Base-by-base conservation (phyloP, 2,888 invertebrate genomes). In the Allolobophora icterica region DNA sequence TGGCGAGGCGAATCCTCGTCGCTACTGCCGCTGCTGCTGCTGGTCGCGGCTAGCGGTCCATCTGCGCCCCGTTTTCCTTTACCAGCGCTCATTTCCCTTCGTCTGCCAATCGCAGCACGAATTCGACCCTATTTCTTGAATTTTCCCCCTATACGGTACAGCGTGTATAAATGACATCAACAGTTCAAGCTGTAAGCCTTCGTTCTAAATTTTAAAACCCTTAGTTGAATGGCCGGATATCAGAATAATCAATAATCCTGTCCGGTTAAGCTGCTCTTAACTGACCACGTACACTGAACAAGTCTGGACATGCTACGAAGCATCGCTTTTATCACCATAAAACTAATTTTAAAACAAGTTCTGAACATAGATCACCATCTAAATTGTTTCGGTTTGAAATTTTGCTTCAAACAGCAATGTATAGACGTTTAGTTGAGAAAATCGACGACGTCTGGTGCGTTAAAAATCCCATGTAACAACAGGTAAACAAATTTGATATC, bases 1-100 rank as follows among this genome's bases (percentile, higher is more conserved):
- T 35, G 45, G 40, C 89, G 90, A n/a, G 90, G 91, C 19, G 90
- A 87, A 33, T 91, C 90, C 89, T 92, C 91, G 34, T 92, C 90
- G 42, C 92, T 92, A 34, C 89, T 92, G 40, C 91, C 89, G 89
- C 91, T 87, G 35, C 92, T 91, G 30, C 58, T 71, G 71, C 71
- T 71, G 33, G 90, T 92, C 33, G 91, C 90, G 24, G 89, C 90
- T 35, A 92, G 42, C 19, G 90, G 90, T n/a, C 89, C 91, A 35
- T 87, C 84, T 33, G 91, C 89, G 34, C 89, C 91, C 45, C 90
- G 45, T 89, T 92, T 92, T 21, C 92, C 90, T 71, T 90, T 92
- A 42, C 91, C 87, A 24, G 58, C 71, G 35, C 38, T 34, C 91
- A 91, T 89, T 17, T 84, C 84, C 34, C 52, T 52, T 71, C 71